These are phyloP conservation scores for Phataginus tricuspis DNA, from an alignment of 2,797 vertebrate species.

Conservation along the genomic window DNA sequence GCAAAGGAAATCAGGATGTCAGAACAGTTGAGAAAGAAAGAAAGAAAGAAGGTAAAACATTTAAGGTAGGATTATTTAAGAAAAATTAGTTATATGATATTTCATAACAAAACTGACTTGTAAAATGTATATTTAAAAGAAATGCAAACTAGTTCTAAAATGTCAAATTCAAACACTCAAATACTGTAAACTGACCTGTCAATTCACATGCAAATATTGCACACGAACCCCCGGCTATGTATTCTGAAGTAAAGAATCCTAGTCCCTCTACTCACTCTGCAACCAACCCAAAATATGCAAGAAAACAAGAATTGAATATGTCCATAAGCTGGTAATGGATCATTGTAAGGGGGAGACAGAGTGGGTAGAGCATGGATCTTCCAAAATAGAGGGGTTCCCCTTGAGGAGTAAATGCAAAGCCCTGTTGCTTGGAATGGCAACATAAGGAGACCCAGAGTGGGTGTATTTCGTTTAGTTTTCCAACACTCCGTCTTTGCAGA, in stretches of 20 bases:
- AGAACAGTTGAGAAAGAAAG: constrained; percentile 42
- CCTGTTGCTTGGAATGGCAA: neutral
- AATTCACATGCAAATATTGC: neutral
- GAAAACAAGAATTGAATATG: neutral
- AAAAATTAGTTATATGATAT: neutral
- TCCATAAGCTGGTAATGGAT: neutral
- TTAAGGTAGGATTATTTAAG: neutral
- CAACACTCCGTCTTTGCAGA: neutral
- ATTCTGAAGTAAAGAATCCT: neutral
- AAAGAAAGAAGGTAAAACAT: neutral
- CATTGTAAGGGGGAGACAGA: neutral
- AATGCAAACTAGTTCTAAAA: neutral
- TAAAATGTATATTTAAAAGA: neutral
- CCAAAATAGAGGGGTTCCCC: neutral
- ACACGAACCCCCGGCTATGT: neutral
- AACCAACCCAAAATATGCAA: neutral
- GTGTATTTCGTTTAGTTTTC: neutral
- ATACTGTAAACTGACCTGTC: neutral
- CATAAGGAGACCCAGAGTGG: neutral
- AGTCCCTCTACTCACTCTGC: neutral
- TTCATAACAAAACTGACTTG: neutral
- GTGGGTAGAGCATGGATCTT: neutral
- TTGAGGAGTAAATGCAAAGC: neutral
- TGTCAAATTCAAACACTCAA: neutral
- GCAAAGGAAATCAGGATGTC: constrained; percentile 66